Base-by-base conservation (phyloP, 2,888 invertebrate species). In the Dasysyrphus tricinctus region DNA sequence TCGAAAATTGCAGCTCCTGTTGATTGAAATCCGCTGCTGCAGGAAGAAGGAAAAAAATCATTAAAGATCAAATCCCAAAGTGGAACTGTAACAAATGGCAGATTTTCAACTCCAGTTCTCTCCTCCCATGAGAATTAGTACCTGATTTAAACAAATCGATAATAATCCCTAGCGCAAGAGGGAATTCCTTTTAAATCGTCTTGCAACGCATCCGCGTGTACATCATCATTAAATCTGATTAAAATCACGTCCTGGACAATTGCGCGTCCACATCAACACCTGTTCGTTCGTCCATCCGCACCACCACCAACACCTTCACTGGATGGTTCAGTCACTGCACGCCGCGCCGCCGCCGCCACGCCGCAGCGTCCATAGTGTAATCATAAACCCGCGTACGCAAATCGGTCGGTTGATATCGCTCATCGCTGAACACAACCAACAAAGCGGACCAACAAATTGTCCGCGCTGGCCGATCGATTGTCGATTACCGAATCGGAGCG, bases 171-270 rank as follows among this genome's bases (percentile, higher is more conserved):
- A 78, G 73, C 77, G 78, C 75, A 47, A 19, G 14, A 29, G 65
- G 57, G 72, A 73, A 76, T 82, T 83, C 79, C 70, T 75, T 54
- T 34, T 63, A 51, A 75, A 75, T 72, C 57, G 65, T 63, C 16
- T 34, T 16, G 47, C 65, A 65, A 65, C 73, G 82, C 73, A 84
- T 82, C 88, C 86, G 80, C 76, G 73, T 82, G 84, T 63, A 88
- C 87, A 81, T 80, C 59, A 84, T 88, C 77, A 77, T 78, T 84
- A 81, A 81, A 83, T 88, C 89, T 90, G 90, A 90, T 89, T 90
- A 89, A 90, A 91, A 90, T 91, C 92, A 92, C 92, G 92, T 91
- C 91, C 91, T 73, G 78, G 78, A 86, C 86, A 86, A 86, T 81
- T 81, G 86, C 78, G 65, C 78, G 81, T 86, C 78, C 78, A 82